phyloP scores from a whole-genome alignment of 2,797 vertebrate genomes.

The Dicrostonyx torquatus region DNA sequence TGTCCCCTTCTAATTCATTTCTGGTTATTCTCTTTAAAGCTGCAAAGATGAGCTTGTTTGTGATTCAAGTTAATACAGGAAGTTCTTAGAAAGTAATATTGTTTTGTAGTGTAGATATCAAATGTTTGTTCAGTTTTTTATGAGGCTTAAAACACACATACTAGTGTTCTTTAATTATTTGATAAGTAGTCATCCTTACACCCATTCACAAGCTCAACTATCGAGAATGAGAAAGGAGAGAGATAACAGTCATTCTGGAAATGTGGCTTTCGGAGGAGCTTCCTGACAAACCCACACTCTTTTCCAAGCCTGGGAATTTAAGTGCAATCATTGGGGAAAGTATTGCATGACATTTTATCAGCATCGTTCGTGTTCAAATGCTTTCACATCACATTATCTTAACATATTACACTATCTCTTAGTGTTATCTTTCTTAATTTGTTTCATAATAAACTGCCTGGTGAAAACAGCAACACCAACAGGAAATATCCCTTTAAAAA shows the following conservation, averaged over 20 bases:
- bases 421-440: slow-evolving; percentile 21
- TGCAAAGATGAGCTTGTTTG: neutral
- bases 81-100: neutral
- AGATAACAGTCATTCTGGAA: neutral
- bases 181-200: neutral
- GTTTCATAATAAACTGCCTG: slow-evolving; percentile 22
- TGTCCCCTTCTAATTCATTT: neutral
- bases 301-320: neutral
- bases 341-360: neutral
- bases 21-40: neutral
- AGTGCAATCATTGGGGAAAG: neutral
- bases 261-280: neutral
- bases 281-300: neutral
- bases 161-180: neutral
- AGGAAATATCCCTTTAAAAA: neutral
- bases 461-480: neutral
- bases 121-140: neutral
- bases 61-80: neutral
- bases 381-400: slow-evolving; percentile 65
- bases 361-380: slow-evolving; percentile 51
- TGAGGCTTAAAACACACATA: neutral
- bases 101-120: neutral
- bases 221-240: neutral
- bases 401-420: neutral
- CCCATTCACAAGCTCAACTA: neutral